Percentiles rank a stretch among this genome's conserved stretches.
These are phyloP conservation scores for Craseonycteris thonglongyai DNA, from an alignment of 2,113 vertebrate species.

Conservation along the genomic window DNA sequence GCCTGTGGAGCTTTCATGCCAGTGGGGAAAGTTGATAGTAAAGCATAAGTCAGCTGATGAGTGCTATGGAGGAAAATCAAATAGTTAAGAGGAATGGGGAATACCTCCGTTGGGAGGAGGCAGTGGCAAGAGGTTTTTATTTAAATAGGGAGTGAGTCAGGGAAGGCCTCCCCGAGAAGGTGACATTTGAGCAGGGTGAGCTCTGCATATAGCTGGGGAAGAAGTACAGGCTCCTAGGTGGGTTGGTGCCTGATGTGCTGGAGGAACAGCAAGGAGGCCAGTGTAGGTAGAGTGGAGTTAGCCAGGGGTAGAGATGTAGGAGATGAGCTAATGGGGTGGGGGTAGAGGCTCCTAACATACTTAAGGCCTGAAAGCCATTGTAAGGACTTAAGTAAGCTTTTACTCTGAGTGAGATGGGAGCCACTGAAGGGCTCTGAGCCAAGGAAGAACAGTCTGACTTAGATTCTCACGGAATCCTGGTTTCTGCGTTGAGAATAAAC, in stretches of 20 bases:
- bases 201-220: background rate
- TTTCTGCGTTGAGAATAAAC: background rate
- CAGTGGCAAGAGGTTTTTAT: background rate
- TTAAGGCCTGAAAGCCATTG: background rate
- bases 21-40: background rate
- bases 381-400: background rate
- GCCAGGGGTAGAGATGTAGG: background rate
- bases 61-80: background rate
- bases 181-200: background rate
- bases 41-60: background rate
- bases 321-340: background rate
- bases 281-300: background rate
- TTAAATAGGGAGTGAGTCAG: background rate
- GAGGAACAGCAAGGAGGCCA: background rate
- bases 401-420: background rate
- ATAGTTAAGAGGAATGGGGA: background rate
- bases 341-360: background rate
- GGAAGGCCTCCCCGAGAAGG: background rate
- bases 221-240: background rate
- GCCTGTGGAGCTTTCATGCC: background rate
- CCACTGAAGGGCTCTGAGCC: background rate
- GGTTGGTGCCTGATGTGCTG: background rate
- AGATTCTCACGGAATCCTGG: background rate
- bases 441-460: background rate
- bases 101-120: background rate